These are phyloP conservation scores for Drosophila nigritarsus DNA, from an alignment of 2,888 invertebrate species.

Conservation along the genomic window DNA sequence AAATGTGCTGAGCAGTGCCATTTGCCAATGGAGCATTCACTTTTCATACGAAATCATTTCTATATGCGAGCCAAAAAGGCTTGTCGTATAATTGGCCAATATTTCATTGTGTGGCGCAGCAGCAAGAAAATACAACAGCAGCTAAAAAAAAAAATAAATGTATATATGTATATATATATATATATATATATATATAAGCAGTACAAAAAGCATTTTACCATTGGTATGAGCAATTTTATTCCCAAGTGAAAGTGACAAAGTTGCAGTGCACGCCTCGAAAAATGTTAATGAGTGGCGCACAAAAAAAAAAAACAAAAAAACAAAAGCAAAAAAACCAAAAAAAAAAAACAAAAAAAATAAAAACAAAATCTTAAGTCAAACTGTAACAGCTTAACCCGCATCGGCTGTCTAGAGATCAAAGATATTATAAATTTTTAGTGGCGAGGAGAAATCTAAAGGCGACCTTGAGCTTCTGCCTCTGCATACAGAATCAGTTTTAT, in stretches of 20 bases:
- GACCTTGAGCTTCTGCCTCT: slow-evolving; percentile 59
- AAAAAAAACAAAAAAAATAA: slow-evolving; percentile 30
- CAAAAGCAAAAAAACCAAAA: slow-evolving; percentile 30
- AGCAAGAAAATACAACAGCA: slow-evolving; percentile 33
- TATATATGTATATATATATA: not conserved
- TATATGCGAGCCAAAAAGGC: slow-evolving; percentile 42
- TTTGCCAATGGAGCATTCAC: slow-evolving; percentile 59
- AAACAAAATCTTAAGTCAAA: slow-evolving; percentile 41
- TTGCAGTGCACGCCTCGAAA: slow-evolving; percentile 75
- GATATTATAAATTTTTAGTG: slow-evolving; percentile 50
- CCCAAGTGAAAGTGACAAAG: slow-evolving; percentile 79
- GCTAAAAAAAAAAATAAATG: not conserved
- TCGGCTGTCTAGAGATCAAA: slow-evolving; percentile 28
- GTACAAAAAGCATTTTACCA: slow-evolving; percentile 57
- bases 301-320: slow-evolving; percentile 32
- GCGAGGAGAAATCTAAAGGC: slow-evolving; percentile 60
- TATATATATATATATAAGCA: slow-evolving; percentile 1
- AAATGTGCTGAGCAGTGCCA: slow-evolving; percentile 20
- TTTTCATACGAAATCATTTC: slow-evolving; percentile 59
- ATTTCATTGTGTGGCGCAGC: slow-evolving; percentile 60
- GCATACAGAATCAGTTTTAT: slow-evolving; percentile 26
- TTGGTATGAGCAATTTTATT: slow-evolving; percentile 70
- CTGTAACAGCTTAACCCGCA: slow-evolving; percentile 68
- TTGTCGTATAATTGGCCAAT: slow-evolving; percentile 66
- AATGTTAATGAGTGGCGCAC: slow-evolving; percentile 68